phyloP scores from a whole-genome alignment of 2,797 vertebrate genomes.

The Apogon talboti region DNA sequence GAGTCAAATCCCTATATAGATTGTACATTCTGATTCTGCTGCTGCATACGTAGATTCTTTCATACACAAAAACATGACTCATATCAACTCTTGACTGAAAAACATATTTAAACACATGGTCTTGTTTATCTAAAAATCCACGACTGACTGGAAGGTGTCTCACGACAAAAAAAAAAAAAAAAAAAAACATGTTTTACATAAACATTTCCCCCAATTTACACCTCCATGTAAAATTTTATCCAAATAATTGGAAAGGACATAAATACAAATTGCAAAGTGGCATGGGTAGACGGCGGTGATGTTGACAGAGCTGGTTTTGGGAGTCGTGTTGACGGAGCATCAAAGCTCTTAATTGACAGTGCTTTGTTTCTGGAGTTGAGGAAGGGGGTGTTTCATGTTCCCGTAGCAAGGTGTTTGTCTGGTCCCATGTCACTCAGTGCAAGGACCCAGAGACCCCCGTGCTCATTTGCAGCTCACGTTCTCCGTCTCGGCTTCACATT shows the following conservation, averaged over 20 bases:
- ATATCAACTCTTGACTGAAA: slow-evolving; percentile 6
- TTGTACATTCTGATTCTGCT: too few species aligned
- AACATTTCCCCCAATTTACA: slow-evolving; percentile 70
- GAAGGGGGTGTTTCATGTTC: slow-evolving; percentile 84
- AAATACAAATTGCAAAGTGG: slow-evolving; percentile 72
- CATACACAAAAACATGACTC: slow-evolving; percentile 6
- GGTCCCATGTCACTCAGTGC: slow-evolving; percentile 97
- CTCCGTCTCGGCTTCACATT: slow-evolving; percentile 93
- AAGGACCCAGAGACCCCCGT: slow-evolving; percentile 93
- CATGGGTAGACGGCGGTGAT: slow-evolving; percentile 53
- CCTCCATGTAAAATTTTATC: slow-evolving; percentile 59
- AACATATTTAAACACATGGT: slow-evolving; percentile 25
- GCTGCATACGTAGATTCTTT: not conserved
- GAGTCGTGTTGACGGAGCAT: slow-evolving; percentile 76
- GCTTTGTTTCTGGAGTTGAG: slow-evolving; percentile 83
- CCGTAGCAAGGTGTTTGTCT: slow-evolving; percentile 88
- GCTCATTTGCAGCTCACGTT: slow-evolving; percentile 96
- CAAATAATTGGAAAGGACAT: slow-evolving; percentile 83
- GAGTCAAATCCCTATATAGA: too few species aligned
- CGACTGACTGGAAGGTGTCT: too few species aligned
- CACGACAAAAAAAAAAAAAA: not conserved
- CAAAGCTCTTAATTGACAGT: slow-evolving; percentile 85
- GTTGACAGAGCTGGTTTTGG: slow-evolving; percentile 78
- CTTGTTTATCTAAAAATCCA: slow-evolving; percentile 54
- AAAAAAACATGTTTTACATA: slow-evolving; percentile 62